Evolutionary conservation across 2,113 vertebrate species (phyloP).

Genomic region (Nestor notabilis): DNA sequence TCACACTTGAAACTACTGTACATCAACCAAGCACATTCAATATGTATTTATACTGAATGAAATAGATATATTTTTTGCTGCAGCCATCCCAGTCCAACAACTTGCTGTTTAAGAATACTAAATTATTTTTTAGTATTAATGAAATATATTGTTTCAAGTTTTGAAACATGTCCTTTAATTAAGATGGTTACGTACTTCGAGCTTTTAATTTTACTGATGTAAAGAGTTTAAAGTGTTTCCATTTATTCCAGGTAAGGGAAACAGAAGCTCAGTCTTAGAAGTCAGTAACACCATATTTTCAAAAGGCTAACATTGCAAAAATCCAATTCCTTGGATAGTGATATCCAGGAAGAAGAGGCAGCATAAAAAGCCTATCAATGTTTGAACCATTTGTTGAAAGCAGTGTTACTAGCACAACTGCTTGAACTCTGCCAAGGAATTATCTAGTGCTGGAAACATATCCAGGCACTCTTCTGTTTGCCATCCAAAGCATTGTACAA

Average conservation of each 20-base stretch:
- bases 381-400: constrained; percentile 50
- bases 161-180: neutral
- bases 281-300: neutral
- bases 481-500: constrained; percentile 57
- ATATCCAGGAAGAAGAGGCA: neutral
- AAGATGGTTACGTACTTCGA: neutral
- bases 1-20: neutral
- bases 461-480: constrained; percentile 60
- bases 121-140: neutral
- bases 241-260: neutral
- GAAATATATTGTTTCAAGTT: neutral
- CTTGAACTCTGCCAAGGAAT: constrained; percentile 71
- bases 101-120: neutral
- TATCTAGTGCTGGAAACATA: constrained; percentile 72
- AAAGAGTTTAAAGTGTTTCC: neutral
- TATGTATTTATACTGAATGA: neutral
- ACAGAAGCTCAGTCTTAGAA: neutral
- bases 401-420: constrained; percentile 56
- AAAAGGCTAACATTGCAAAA: neutral
- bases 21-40: neutral
- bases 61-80: neutral
- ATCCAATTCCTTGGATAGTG: neutral
- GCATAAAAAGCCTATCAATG: neutral
- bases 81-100: neutral
- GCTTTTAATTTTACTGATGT: neutral